phyloP scores from a whole-genome alignment of 2,888 invertebrate species.

The Caenorhabditis auriculariae region DNA sequence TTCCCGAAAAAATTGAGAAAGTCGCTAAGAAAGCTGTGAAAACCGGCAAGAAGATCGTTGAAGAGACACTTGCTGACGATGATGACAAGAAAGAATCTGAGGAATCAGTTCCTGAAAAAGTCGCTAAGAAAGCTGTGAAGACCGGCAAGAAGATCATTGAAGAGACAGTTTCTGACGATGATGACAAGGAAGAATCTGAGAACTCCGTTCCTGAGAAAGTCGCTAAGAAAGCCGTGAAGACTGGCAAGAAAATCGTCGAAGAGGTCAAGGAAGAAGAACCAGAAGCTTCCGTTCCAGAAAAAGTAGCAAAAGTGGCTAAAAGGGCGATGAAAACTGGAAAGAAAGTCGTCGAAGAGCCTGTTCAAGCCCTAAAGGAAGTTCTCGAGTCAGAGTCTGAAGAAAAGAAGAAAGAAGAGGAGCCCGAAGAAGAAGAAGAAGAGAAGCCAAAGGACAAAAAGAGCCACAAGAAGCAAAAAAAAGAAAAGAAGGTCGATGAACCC shows the following conservation, averaged over 20 bases:
- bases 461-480: slow-evolving; percentile 1
- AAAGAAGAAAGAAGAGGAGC: slow-evolving; percentile 13
- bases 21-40: slow-evolving; percentile 11
- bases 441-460: slow-evolving; percentile 9
- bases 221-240: neutral
- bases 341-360: neutral
- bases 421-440: slow-evolving; percentile 6
- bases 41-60: slow-evolving; percentile 9
- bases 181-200: slow-evolving; percentile 1
- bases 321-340: neutral
- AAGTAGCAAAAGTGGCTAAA: neutral
- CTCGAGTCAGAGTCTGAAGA: neutral
- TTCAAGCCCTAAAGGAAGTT: slow-evolving; percentile 9
- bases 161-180: neutral
- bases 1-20: slow-evolving; percentile 7
- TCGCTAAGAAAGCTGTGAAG: neutral
- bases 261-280: slow-evolving; percentile 5
- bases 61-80: slow-evolving; percentile 24
- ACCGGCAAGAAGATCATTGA: slow-evolving; percentile 3
- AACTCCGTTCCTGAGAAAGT: neutral
- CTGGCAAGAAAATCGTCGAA: slow-evolving; percentile 1
- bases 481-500: slow-evolving; percentile 8
- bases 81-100: slow-evolving; percentile 1
- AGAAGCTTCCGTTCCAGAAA: too few species aligned
- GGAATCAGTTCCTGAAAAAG: neutral